A percentile compares a stretch with the other conserved stretches of the same genome.
phyloP scores from a whole-genome alignment of 2,113 vertebrate genomes.

The Psophia crepitans region DNA sequence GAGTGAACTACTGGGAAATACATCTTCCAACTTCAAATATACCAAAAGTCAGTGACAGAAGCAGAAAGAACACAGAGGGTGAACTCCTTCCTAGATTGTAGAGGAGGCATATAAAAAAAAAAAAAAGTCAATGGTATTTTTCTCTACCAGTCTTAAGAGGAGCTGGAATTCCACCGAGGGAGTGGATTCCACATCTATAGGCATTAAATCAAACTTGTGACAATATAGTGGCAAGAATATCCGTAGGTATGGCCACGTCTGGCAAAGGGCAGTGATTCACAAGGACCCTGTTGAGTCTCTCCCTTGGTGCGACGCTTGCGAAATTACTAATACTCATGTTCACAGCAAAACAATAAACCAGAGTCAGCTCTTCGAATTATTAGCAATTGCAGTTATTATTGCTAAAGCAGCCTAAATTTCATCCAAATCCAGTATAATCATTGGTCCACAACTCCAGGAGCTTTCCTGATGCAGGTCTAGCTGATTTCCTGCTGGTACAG shows the following conservation, averaged over 20 bases:
- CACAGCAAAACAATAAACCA: not conserved
- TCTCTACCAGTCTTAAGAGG: not conserved
- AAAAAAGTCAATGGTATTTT: not conserved
- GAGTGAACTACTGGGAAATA: not conserved
- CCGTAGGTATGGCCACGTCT: not conserved
- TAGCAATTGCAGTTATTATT: not conserved
- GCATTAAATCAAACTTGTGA: rapidly evolving
- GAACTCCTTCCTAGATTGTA: not conserved
- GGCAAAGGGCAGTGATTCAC: not conserved
- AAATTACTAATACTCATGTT: not conserved
- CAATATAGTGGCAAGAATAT: not conserved
- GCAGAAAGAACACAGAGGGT: not conserved
- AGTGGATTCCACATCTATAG: not conserved
- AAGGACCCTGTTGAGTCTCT: rapidly evolving
- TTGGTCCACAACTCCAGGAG: not conserved
- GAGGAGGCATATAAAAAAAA: not conserved
- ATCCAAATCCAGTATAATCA: not conserved
- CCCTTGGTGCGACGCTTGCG: not conserved
- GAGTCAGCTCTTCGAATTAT: not conserved
- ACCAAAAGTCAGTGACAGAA: not conserved
- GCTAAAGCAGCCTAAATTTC: not conserved
- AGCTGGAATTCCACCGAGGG: not conserved
- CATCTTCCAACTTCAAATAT: not conserved
- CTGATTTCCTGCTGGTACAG: not conserved
- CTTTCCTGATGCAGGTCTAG: not conserved